These are phyloP conservation scores for Chloropsis hardwickii DNA, from an alignment of 2,113 vertebrate species.

Conservation along the genomic window DNA sequence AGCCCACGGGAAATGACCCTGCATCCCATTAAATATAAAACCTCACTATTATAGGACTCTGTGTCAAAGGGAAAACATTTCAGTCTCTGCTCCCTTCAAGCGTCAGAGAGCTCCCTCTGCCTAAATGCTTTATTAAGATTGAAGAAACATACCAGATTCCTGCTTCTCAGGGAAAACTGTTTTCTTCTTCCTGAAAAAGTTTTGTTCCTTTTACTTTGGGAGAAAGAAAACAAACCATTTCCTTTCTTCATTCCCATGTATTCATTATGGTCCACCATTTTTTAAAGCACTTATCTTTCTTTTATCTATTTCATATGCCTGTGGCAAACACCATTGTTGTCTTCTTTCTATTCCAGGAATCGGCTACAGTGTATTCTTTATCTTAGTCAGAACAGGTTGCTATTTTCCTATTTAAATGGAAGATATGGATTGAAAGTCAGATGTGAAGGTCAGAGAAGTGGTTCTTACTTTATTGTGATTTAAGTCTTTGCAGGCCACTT, in stretches of 20 bases:
- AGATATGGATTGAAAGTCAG: constrained; percentile 68
- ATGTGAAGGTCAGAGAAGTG: constrained; percentile 66
- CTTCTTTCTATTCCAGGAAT: constrained; percentile 55
- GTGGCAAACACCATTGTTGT: constrained; percentile 54
- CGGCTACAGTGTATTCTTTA: constrained; percentile 47
- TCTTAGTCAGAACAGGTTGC: constrained; percentile 41
- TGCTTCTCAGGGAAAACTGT: neutral
- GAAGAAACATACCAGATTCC: constrained; percentile 31
- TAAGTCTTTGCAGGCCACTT: neutral
- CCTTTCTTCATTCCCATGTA: neutral
- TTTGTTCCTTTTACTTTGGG: constrained; percentile 14
- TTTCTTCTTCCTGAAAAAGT: constrained; percentile 32
- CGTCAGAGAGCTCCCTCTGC: constrained; percentile 37
- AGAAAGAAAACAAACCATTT: neutral
- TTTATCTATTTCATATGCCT: constrained; percentile 72
- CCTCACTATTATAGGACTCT: constrained; percentile 37
- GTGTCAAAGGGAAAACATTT: constrained; percentile 70
- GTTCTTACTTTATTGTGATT: constrained; percentile 7
- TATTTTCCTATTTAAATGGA: constrained; percentile 71
- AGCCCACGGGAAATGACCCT: constrained; percentile 84
- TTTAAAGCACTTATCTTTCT: constrained; percentile 66
- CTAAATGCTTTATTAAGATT: constrained; percentile 58
- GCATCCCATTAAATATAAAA: constrained; percentile 76
- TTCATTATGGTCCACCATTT: constrained; percentile 63
- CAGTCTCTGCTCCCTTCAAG: constrained; percentile 59